These are phyloP conservation scores for Ctenicera cuprea DNA, from an alignment of 2,888 invertebrate species.

Conservation along the genomic window DNA sequence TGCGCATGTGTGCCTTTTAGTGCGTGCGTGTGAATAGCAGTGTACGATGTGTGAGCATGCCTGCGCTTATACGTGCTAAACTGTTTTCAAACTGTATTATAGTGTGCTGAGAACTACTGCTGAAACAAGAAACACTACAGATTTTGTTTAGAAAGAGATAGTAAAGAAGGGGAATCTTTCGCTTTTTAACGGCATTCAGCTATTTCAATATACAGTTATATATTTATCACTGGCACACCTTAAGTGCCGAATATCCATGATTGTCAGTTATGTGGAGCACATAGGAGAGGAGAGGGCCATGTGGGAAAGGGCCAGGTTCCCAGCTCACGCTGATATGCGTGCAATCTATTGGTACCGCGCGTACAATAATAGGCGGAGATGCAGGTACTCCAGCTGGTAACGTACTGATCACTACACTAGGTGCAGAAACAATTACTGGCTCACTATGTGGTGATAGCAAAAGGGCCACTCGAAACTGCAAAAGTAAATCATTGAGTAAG, in stretches of 20 bases:
- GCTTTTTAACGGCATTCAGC: not conserved
- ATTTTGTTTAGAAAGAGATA: not conserved
- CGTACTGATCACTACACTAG: slow-evolving; percentile 86
- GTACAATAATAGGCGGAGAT: slow-evolving; percentile 84
- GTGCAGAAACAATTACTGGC: slow-evolving; percentile 77
- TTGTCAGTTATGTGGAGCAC: slow-evolving; percentile 80
- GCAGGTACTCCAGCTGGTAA: slow-evolving; percentile 83
- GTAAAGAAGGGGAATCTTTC: not conserved
- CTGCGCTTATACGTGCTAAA: too few relatives aligned
- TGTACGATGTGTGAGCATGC: too few relatives aligned
- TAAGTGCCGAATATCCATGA: slow-evolving; percentile 70
- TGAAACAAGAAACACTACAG: too few relatives aligned
- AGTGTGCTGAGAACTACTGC: too few relatives aligned
- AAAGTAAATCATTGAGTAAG: slow-evolving; percentile 39
- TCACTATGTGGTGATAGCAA: slow-evolving; percentile 82
- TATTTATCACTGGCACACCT: slow-evolving; percentile 65
- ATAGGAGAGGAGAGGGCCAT: slow-evolving; percentile 92
- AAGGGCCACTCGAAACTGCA: slow-evolving; percentile 91
- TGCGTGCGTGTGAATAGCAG: too few relatives aligned
- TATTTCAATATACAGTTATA: not conserved
- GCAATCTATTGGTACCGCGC: slow-evolving; percentile 87
- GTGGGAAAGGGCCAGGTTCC: slow-evolving; percentile 90
- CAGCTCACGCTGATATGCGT: slow-evolving; percentile 91
- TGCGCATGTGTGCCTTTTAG: too few relatives aligned
- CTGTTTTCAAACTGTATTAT: too few relatives aligned